Base-by-base conservation (phyloP, 2,113 vertebrate species). In the Alethe castanea region DNA sequence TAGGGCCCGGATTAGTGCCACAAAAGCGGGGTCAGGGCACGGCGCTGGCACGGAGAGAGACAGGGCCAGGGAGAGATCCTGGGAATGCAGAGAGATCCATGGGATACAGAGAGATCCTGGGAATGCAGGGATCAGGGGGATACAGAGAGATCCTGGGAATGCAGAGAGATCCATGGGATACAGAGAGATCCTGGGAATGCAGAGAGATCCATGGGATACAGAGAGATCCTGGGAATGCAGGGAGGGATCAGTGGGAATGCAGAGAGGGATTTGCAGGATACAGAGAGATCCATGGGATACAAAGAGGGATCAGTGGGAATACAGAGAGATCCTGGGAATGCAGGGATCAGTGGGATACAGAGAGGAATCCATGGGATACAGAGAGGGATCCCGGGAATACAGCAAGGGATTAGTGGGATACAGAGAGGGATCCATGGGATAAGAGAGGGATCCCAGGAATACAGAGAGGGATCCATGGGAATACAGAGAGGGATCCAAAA, bases 361-460 rank as follows among this genome's bases (percentile, higher is more conserved):
- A 18, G 44, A 20, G 44, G 19, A 20, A 53, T 33, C 28, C 2
- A 0, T 0, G 1, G 44, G 65, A 47, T 13, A 13, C 4, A 36
- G 65, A 0, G 4, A 14, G 9, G 9, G 47, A 36, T 69, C 26
- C 35, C 35, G 35, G 35, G 35, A 35, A 35, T 35, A 35, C 35
- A 35, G 35, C 35, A 35, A 35, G 38, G 38, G 38, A 38, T 38
- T 11, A 38, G 38, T 38, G 50, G 24, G 56, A 70, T 3, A 16
- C 5, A 44, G 38, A 0, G 3, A n/a, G 52, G 12, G 38, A 74
- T 57, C 24, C 4, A 1, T 0, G 2, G 36, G 24, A 57, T 35
- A 47, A 35, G 35, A 35, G 35, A n/a, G 52, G 31, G 38, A 74
- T 36, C 19, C 0, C 38, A 38, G 38, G 38, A 38, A 40, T 40